Percentiles rank a stretch among this genome's conserved stretches.
Evolutionary conservation across 2,113 vertebrate genomes (phyloP).

Genomic region (Gymnarchus niloticus): DNA sequence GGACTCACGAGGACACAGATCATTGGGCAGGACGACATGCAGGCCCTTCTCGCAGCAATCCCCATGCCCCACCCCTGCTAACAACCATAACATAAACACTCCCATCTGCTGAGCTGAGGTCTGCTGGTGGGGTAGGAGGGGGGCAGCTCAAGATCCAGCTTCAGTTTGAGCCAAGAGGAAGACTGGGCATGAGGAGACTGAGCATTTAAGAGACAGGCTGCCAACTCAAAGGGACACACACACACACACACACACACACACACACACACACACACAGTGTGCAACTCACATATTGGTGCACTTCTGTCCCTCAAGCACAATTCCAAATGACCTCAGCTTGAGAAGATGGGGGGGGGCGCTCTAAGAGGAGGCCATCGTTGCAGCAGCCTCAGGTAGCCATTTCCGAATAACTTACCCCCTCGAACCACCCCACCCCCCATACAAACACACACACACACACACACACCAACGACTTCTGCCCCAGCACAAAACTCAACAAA

Average conservation of each 20-base stretch:
- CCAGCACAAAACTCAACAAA: neutral
- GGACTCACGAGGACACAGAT: neutral
- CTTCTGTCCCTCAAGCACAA: neutral
- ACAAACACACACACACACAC: too few species aligned
- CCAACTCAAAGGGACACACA: neutral
- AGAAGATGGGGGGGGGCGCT: neutral
- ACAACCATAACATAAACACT: conserved; percentile 1
- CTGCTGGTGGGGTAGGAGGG: neutral
- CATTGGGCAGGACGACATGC: neutral
- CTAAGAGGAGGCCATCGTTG: conserved; percentile 13
- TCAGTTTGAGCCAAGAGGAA: neutral
- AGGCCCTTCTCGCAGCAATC: neutral
- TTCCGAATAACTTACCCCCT: neutral
- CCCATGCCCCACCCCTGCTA: neutral
- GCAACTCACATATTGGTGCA: neutral
- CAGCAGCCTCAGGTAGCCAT: conserved; percentile 4
- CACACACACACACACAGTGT: neutral
- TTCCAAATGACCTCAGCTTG: neutral
- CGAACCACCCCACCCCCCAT: neutral
- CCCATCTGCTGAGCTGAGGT: neutral
- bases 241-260: conserved; percentile 2
- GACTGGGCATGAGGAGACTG: neutral
- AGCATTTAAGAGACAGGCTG: neutral
- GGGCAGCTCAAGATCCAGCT: neutral
- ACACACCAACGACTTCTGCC: neutral